Evolutionary conservation across 2,797 vertebrate species (phyloP), one percentile per base, ranked within the genome.

Genomic region (Gorsachius magnificus): DNA sequence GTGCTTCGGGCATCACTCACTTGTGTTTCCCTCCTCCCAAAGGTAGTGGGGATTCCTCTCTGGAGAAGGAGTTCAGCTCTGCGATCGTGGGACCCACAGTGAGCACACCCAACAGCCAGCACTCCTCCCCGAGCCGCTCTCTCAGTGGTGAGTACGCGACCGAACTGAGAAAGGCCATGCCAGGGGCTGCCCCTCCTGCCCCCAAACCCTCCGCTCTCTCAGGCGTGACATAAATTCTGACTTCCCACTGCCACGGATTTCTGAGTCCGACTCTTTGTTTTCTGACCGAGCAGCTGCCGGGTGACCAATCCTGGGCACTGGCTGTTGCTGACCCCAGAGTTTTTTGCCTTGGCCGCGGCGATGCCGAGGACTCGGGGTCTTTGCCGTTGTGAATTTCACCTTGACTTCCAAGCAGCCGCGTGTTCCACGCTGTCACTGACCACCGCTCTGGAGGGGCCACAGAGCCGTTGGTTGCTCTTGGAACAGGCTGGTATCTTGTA

Each of bases 41-140:
- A 99, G 99, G 99, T 96, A 99, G 98, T 87, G 99, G 98, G 98
- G 99, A 99, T 97, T 99, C 99, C 63, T 99, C 99, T 95, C 98
- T 98, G 95, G 99, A 99, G 95, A 99, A 99, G 98, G 99, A 99
- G 88, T 99, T 99, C 98, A 95, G 94, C 57, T 99, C 99, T 74
- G 98, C 98, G 7, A 97, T 98, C 76, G 99, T 98, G 96, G 98
- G 98, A 84, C 98, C 98, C 89, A 97, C 98, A 14, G 98, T 98
- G 80, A 99, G 98, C 98, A 99, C 99, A 70, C 99, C 99, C 89
- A 99, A 99, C 98, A 99, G 99, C 98, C 99, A 99, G 96, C 99
- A 98, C 96, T 99, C 99, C 54, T 99, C 99, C 57, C 99, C 99
- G 14, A 99, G 98, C 95, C 98, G 98, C 91, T 99, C 99, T 19